Conservation (phyloP, 2,888 invertebrate species). For the Pammene fasciana region DNA sequence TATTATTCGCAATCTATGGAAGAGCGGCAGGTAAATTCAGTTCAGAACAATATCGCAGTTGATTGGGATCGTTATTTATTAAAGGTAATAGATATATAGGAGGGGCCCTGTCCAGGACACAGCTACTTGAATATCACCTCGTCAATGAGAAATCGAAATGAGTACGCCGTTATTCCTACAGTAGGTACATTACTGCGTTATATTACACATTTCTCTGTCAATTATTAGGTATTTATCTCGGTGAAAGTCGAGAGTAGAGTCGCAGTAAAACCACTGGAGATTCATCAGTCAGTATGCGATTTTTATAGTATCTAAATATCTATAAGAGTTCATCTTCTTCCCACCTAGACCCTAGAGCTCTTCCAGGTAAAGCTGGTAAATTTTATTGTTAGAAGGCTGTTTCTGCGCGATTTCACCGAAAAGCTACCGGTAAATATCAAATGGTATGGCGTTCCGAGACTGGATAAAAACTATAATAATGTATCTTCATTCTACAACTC, state of each 20-base stretch:
- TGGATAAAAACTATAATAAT: too few relatives aligned
- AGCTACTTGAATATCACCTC: slow-evolving; percentile 15
- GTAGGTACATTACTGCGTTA: slow-evolving; percentile 13
- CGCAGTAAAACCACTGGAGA: background rate
- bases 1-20: too few relatives aligned
- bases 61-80: slow-evolving; percentile 29
- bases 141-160: slow-evolving; percentile 26
- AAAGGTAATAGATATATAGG: slow-evolving; percentile 17
- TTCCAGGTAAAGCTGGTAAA: too few relatives aligned
- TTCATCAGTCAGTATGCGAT: background rate
- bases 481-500: too few relatives aligned
- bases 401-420: too few relatives aligned
- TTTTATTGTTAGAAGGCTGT: too few relatives aligned
- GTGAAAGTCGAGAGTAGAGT: slow-evolving; percentile 3
- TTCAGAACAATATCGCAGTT: slow-evolving; percentile 16
- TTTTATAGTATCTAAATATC: background rate
- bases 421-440: too few relatives aligned
- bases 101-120: slow-evolving; percentile 6
- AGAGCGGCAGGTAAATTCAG: slow-evolving; percentile 38
- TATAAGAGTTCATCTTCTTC: too few relatives aligned
- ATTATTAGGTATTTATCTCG: slow-evolving; percentile 2
- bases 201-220: slow-evolving; percentile 16
- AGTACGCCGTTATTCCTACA: slow-evolving; percentile 9
- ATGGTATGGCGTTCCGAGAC: too few relatives aligned
- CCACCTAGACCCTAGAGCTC: too few relatives aligned